Evolutionary conservation across 2,888 invertebrate species (phyloP).

Genomic region (Lasioglossum villosulum): DNA sequence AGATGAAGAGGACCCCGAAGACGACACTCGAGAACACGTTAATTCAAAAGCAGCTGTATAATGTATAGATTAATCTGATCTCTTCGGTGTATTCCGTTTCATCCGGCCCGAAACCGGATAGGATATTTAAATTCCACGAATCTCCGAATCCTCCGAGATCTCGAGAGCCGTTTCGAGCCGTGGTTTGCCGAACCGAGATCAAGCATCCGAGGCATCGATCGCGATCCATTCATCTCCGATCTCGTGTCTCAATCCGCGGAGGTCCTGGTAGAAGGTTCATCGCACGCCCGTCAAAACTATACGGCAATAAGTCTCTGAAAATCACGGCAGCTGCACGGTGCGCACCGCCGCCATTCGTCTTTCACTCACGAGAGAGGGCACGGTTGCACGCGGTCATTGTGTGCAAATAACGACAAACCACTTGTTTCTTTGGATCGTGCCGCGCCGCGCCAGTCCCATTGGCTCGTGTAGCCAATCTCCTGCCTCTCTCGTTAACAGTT

Average conservation of each 20-base stretch:
- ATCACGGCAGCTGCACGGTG: slow-evolving; percentile 38
- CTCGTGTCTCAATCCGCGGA: slow-evolving; percentile 36
- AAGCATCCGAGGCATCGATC: slow-evolving; percentile 14
- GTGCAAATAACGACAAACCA: slow-evolving; percentile 68
- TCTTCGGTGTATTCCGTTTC: neutral
- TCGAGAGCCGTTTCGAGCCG: neutral
- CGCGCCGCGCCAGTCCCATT: slow-evolving; percentile 44
- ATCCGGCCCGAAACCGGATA: slow-evolving; percentile 9
- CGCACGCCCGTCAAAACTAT: slow-evolving; percentile 41
- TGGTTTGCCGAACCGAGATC: slow-evolving; percentile 1
- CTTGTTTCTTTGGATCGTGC: slow-evolving; percentile 61
- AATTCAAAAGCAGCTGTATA: neutral
- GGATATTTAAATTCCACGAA: neutral
- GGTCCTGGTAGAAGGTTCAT: neutral
- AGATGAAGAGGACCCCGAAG: neutral
- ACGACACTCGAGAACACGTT: neutral
- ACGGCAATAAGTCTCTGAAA: slow-evolving; percentile 56
- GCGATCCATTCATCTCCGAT: slow-evolving; percentile 30
- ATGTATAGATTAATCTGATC: neutral
- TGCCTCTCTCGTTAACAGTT: slow-evolving; percentile 62
- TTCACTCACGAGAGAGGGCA: slow-evolving; percentile 46
- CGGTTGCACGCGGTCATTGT: slow-evolving; percentile 53
- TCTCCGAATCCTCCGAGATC: neutral
- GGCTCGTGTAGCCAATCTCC: slow-evolving; percentile 30
- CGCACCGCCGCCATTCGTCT: slow-evolving; percentile 54